Base-by-base conservation (phyloP, 1,140 invertebrate species). In the Berghia stephanieae region DNA sequence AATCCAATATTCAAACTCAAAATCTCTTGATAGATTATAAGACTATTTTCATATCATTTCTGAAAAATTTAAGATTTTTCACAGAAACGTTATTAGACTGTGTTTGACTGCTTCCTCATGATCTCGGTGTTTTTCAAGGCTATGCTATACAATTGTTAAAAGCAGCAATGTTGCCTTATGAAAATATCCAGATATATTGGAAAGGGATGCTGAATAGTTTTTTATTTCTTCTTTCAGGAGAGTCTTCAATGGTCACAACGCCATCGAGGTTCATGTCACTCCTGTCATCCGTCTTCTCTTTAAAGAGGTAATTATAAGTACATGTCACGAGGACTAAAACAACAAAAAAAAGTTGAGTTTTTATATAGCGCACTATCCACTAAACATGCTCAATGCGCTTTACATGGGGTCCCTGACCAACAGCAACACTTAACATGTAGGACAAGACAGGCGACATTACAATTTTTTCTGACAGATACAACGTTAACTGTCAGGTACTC, bases 211-310 rank as follows among this genome's bases (percentile, higher is more conserved):
- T 10, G 13, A 6, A 36, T 52, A 34, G 4, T 18, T 71, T 16
- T 60, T 78, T 52, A n/a, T 68, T 82, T 75, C 84, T 43, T 71
- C 76, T 86, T 85, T 46, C 81, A 91, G 91, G 80, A 79, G 85
- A 73, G 73, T 84, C 31, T 79, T 92, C 40, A 92, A 91, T 86
- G 92, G 92, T 24, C 67, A 79, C 27, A 93, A 93, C 84, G 80
- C 79, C 6, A 92, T 92, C 55, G 83, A 84, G n/a, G 88, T 93
- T n/a, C 89, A 91, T 81, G 91, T 92, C 0, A 91, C 90, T 72
- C 90, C 91, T 10, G 89, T 91, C 71, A 27, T 87, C 8, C 79
- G 82, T 34, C 83, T 92, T 38, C 80, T 89, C 2, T 85, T 85
- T 66, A 84, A 84, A 82, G 82, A 89, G 85, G 87, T 89, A 79